These are phyloP conservation scores for Lochmaea crataegi DNA, from an alignment of 2,888 invertebrate genomes.

Conservation along the genomic window DNA sequence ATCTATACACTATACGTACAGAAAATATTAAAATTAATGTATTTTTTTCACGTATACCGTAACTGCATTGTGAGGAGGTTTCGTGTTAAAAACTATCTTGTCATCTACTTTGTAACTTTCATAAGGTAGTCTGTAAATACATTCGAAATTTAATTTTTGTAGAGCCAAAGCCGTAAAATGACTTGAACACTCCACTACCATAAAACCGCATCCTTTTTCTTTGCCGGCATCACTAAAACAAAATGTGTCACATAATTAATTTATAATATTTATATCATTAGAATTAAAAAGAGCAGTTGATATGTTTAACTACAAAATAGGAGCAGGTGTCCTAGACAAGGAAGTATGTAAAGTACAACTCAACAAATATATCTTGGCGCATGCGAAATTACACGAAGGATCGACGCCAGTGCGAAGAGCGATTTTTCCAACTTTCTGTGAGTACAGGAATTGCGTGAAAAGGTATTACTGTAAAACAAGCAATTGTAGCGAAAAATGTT, in stretches of 20 bases:
- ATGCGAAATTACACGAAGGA: no score
- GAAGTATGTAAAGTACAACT: no score
- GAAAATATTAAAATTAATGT: conserved; percentile 14
- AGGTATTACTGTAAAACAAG: no score
- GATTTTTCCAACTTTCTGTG: no score
- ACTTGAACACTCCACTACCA: conserved; percentile 81
- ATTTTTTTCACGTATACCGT: conserved; percentile 51
- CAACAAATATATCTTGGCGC: no score
- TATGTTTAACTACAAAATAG: no score
- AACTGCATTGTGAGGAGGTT: conserved; percentile 61
- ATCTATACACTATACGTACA: not conserved
- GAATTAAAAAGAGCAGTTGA: no score
- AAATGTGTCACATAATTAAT: conserved; percentile 14
- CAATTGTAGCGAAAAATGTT: no score
- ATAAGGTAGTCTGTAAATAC: conserved; percentile 74
- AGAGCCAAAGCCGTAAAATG: conserved; percentile 81
- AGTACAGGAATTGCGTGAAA: no score
- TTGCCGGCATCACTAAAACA: conserved; percentile 71
- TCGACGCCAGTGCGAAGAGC: no score
- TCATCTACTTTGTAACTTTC: conserved; percentile 74
- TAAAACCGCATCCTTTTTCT: conserved; percentile 69
- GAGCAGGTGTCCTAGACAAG: no score
- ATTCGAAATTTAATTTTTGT: conserved; percentile 76
- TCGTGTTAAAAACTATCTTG: conserved; percentile 74
- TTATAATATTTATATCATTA: no score